These are phyloP conservation scores for Mythimna pallens DNA, from an alignment of 2,888 invertebrate species.

Conservation along the genomic window DNA sequence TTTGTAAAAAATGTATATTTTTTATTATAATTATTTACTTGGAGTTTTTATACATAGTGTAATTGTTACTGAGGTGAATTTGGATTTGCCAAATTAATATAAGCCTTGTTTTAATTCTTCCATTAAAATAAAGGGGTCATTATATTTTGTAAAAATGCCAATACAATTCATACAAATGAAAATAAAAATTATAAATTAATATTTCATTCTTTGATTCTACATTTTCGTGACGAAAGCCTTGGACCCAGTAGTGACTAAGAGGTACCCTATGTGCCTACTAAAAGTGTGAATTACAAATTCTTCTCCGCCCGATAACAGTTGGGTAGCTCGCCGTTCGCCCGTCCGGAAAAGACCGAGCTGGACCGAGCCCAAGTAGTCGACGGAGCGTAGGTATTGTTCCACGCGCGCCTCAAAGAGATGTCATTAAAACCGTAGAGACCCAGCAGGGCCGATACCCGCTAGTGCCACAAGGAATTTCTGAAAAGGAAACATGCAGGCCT, in stretches of 20 bases:
- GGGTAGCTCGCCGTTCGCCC: too few species aligned
- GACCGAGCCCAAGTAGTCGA: too few species aligned
- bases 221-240: background rate
- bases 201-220: constrained; percentile 78
- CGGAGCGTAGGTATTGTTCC: too few species aligned
- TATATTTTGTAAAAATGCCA: constrained; percentile 89
- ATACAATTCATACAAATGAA: constrained; percentile 87
- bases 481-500: too few species aligned
- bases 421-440: too few species aligned
- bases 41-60: constrained; percentile 82
- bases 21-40: constrained; percentile 87
- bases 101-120: constrained; percentile 88
- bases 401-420: too few species aligned
- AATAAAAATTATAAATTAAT: constrained; percentile 89
- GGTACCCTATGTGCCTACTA: background rate
- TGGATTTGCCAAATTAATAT: constrained; percentile 89
- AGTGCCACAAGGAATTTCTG: too few species aligned
- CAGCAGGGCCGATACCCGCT: too few species aligned
- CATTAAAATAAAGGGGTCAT: constrained; percentile 86
- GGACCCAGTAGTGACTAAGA: background rate
- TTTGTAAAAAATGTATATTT: constrained; percentile 89
- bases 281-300: too few species aligned
- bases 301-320: too few species aligned
- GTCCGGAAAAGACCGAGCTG: too few species aligned
- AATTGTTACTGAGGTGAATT: constrained; percentile 86